phyloP scores from a whole-genome alignment of 30 jellyfish, hydroid and myxozoan species.

The Turritopsis rubra region DNA sequence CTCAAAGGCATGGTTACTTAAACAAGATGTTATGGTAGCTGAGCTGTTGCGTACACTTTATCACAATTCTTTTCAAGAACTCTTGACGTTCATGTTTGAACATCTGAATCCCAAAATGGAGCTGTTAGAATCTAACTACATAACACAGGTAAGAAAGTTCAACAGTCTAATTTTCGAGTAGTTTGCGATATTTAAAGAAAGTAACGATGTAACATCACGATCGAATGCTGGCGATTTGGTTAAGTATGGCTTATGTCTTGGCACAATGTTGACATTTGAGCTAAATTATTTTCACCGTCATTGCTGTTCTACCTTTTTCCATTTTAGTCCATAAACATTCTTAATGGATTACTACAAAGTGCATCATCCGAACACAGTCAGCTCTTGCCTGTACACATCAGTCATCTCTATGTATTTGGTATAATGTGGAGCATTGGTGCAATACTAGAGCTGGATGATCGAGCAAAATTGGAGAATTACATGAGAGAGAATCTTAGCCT shows the following conservation, averaged over 20 bases:
- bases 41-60: conserved; percentile 36
- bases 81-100: conserved; percentile 50
- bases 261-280: too few species aligned
- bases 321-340: conserved; percentile 8
- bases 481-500: conserved; percentile 48
- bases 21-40: conserved; percentile 45
- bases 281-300: too few species aligned
- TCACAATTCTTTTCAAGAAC: conserved; percentile 64
- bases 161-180: too few species aligned
- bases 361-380: background rate
- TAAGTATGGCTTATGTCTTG: too few species aligned
- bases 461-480: conserved; percentile 70
- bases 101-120: conserved; percentile 68
- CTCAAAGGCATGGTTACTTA: conserved; percentile 64
- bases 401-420: conserved; percentile 57
- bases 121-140: conserved; percentile 75
- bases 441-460: conserved; percentile 66
- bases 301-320: too few species aligned
- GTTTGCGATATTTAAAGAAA: too few species aligned
- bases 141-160: conserved; percentile 51
- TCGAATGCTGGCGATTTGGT: too few species aligned
- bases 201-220: too few species aligned
- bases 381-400: conserved; percentile 15
- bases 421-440: conserved; percentile 94
- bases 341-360: background rate